Conservation (phyloP, 1,140 invertebrate genomes). For the Atta colombica region DNA sequence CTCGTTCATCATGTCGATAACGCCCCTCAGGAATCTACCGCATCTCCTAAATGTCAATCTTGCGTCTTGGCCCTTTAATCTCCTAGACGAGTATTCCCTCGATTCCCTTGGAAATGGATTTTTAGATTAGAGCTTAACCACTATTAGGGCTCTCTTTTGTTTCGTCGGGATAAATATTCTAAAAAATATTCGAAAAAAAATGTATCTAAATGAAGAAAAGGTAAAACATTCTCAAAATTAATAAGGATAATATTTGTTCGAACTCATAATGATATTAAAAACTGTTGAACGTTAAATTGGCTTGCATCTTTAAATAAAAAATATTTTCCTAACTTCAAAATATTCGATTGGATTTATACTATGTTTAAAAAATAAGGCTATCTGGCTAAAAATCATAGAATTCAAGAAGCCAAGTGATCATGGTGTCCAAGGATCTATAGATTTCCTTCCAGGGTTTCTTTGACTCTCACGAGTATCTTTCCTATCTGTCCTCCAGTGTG, state of each 20-base stretch:
- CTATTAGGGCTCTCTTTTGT: neutral
- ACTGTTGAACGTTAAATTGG: neutral
- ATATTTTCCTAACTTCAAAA: neutral
- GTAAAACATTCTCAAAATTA: neutral
- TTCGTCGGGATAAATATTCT: neutral
- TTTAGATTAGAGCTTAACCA: constrained; percentile 38
- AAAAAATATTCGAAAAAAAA: neutral
- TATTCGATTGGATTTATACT: neutral
- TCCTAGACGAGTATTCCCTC: constrained; percentile 13
- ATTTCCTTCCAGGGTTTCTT: constrained; percentile 21
- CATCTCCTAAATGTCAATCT: constrained; percentile 62
- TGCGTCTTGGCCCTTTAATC: constrained; percentile 52
- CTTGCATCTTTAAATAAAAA: neutral
- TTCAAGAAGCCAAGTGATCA: neutral
- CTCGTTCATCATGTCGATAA: constrained; percentile 63
- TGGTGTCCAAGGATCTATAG: constrained; percentile 1
- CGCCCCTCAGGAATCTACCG: constrained; percentile 53
- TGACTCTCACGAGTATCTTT: constrained; percentile 60
- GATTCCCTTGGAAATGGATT: constrained; percentile 32
- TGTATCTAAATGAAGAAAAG: neutral
- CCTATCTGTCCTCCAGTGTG: constrained; percentile 34
- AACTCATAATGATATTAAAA: neutral
- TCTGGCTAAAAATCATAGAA: neutral
- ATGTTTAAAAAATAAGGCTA: constrained; percentile 9
- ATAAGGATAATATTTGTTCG: neutral